Percentiles rank a stretch among this genome's conserved stretches.
These are phyloP conservation scores for Anthopleura sola DNA, from an alignment of 64 coral and sea anemone species.

Conservation along the genomic window DNA sequence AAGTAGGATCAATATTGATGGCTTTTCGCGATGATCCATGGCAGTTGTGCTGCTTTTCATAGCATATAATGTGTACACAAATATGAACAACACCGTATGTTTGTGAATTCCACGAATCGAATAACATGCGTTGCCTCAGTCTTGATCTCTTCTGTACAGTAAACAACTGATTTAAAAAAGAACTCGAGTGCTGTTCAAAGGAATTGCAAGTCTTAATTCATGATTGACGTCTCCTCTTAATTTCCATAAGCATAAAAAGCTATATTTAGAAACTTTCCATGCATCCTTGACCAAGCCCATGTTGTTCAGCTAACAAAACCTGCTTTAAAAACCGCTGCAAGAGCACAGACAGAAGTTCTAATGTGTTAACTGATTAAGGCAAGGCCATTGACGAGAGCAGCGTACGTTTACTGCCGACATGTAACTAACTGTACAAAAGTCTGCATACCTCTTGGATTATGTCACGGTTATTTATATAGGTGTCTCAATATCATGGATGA, in stretches of 20 bases:
- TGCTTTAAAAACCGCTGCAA: neutral
- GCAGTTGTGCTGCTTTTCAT: neutral
- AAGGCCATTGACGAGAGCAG: neutral
- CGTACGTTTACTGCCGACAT: neutral
- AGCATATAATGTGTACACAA: neutral
- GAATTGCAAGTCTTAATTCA: neutral
- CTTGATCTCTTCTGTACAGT: neutral
- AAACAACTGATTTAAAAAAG: neutral
- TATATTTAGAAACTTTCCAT: neutral
- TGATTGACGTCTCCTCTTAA: neutral
- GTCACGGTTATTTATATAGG: neutral
- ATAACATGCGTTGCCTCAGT: neutral
- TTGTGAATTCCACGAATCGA: neutral
- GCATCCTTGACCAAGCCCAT: neutral
- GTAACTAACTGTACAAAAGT: neutral
- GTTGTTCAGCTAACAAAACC: neutral
- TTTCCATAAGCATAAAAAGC: neutral
- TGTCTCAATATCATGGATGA: neutral
- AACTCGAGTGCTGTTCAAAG: neutral
- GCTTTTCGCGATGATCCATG: slow-evolving; percentile 1
- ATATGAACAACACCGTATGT: neutral
- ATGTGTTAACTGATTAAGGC: neutral
- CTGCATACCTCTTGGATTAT: neutral
- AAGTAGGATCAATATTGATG: neutral
- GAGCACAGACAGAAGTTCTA: neutral